Base-by-base conservation (phyloP, 2,888 invertebrate genomes). In the Conchocele bisecta region DNA sequence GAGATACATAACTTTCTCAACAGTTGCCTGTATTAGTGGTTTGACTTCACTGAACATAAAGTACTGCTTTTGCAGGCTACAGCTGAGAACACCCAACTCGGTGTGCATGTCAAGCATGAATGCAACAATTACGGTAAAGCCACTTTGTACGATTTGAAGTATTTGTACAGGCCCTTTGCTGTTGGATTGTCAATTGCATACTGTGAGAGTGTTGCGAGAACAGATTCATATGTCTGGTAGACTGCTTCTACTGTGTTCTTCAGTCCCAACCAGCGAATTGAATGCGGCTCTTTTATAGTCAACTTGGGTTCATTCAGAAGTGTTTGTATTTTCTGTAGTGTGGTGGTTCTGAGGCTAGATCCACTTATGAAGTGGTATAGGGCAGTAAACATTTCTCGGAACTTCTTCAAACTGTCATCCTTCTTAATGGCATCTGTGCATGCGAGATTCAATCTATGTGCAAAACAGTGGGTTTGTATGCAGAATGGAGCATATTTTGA, bases 51-150 rank as follows among this genome's bases (percentile, higher is more conserved):
- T 75, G 39, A 79, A 73, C 1, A 63, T 4, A 1, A 75, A 1
- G n/a, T 69, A 57, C 35, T 59, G 17, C 24, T 66, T 59, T 35
- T 79, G 78, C 1, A 79, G n/a, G 29, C 67, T 1, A 33, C 24
- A 44, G 29, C 73, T 58, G 6, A 70, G 20, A 20, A 53, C 29
- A 9, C 35, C 72, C 0, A 76, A 15, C 11, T 60, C 65, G 37
- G 31, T 37, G 35, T 73, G 79, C 0, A 79, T 61, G 65, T 75
- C 75, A 11, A 75, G 54, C 41, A 79, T 54, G 7, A 79, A 58
- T 15, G 64, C 73, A 22, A 51, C 22, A 0, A 76, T 4, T 15
- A n/a, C n/a, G n/a, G n/a, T n/a, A 73, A 17, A 9, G 35, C 67
- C 31, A 48, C 41, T 58, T 73, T 79, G 56, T 76, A 73, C 0